Conservation (phyloP, 2,888 invertebrate species). For the Glyphotaelius pellucidus region DNA sequence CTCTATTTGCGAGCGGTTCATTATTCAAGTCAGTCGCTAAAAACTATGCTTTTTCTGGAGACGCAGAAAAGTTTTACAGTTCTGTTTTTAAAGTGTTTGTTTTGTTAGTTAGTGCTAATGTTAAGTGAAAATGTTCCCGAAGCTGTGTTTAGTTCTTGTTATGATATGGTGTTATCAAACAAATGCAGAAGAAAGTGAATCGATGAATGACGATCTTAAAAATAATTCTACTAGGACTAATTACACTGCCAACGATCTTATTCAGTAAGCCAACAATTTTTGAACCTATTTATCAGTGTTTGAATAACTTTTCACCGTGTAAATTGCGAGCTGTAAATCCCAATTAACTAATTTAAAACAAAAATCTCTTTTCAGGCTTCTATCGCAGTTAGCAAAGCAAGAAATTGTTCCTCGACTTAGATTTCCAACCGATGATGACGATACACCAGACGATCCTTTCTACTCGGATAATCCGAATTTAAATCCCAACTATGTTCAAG, state of each 20-base stretch:
- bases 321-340: neutral
- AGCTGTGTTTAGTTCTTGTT: slow-evolving; percentile 10
- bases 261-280: slow-evolving; percentile 50
- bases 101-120: neutral
- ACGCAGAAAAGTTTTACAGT: neutral
- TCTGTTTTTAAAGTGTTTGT: neutral
- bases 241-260: slow-evolving; percentile 59
- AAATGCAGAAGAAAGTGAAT: neutral
- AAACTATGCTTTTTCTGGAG: neutral
- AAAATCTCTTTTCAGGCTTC: slow-evolving; percentile 49
- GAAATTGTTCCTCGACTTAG: slow-evolving; percentile 55
- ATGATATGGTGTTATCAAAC: slow-evolving; percentile 25
- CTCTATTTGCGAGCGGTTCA: slow-evolving; percentile 13
- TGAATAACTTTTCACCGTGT: neutral
- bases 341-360: neutral
- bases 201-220: neutral
- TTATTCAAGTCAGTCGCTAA: neutral
- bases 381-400: slow-evolving; percentile 55
- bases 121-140: slow-evolving; percentile 13
- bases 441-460: slow-evolving; percentile 43
- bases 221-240: slow-evolving; percentile 24
- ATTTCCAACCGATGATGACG: slow-evolving; percentile 56
- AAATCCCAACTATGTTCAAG: neutral
- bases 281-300: neutral
- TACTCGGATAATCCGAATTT: slow-evolving; percentile 23